A percentile compares a stretch with the other conserved stretches of the same genome.
These are phyloP conservation scores for Anadara kagoshimensis DNA, from an alignment of 1,140 invertebrate species.

Conservation along the genomic window DNA sequence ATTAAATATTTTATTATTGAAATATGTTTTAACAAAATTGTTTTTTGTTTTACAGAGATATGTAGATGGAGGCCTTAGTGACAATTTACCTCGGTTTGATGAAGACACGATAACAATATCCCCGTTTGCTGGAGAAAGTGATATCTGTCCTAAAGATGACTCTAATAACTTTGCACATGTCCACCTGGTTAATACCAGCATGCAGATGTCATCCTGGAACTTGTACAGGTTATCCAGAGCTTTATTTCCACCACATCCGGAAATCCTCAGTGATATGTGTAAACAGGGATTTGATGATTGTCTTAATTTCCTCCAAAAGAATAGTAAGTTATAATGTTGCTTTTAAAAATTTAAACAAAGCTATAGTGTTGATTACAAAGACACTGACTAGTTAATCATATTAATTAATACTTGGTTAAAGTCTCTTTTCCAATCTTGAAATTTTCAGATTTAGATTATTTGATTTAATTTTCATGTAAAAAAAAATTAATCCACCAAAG, in stretches of 20 bases:
- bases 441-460: no score
- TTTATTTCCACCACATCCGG: conserved; percentile 94
- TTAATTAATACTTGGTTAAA: no score
- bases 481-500: no score
- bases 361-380: no score
- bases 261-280: conserved; percentile 93
- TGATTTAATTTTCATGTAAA: no score
- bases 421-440: no score
- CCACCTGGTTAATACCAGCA: conserved; percentile 94
- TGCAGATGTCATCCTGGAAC: conserved; percentile 84
- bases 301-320: conserved; percentile 91
- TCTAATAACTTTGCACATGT: conserved; percentile 75
- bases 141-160: conserved; percentile 95
- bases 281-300: conserved; percentile 98
- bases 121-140: conserved; percentile 97
- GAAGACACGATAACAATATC: conserved; percentile 97
- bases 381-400: no score
- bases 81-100: conserved; percentile 95
- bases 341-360: no score
- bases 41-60: conserved; percentile 79
- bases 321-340: conserved; percentile 77
- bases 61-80: conserved; percentile 97
- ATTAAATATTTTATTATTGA: no score
- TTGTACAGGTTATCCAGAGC: conserved; percentile 93
- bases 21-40: no score